phyloP scores from a whole-genome alignment of 2,888 invertebrate species.

The Lasioglossum zephyrum region DNA sequence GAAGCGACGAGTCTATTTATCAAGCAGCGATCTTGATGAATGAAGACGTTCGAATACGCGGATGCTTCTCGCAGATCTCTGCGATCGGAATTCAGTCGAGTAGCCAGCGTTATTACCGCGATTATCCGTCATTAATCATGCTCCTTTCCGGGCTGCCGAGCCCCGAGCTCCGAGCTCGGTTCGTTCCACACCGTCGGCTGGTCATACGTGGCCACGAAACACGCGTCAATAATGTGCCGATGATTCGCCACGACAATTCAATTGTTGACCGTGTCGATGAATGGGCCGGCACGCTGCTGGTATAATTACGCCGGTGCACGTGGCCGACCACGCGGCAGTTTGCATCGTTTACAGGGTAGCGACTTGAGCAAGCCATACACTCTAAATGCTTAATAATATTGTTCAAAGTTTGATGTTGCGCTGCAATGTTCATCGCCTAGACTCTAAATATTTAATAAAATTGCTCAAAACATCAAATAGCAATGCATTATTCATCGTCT shows the following conservation, averaged over 20 bases:
- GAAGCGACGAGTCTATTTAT: conserved; percentile 5
- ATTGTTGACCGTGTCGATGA: conserved; percentile 63
- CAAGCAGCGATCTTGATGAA: conserved; percentile 28
- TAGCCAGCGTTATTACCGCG: conserved; percentile 40
- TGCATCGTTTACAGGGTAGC: not conserved
- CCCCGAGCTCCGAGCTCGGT: conserved; percentile 7
- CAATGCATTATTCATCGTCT: not conserved
- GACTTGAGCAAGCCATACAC: not conserved
- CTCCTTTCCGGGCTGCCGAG: not conserved
- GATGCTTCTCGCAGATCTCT: conserved; percentile 30
- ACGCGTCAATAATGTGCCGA: conserved; percentile 58
- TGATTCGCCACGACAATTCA: conserved; percentile 56
- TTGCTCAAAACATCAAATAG: not conserved
- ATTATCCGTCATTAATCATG: conserved; percentile 63
- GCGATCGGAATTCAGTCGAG: conserved; percentile 40
- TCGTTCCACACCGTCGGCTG: conserved; percentile 16
- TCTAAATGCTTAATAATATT: not conserved
- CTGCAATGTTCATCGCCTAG: not conserved
- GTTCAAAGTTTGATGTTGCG: not conserved
- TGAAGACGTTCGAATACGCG: conserved; percentile 22
- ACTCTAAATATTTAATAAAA: not conserved
- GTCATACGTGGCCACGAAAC: conserved; percentile 26
- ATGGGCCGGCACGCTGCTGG: conserved; percentile 32
- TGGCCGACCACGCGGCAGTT: not conserved
- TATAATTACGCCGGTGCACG: conserved; percentile 30